Evolutionary conservation across 2,113 vertebrate species (phyloP), one percentile per base, ranked within the genome.

Genomic region (Pholis gunnellus): DNA sequence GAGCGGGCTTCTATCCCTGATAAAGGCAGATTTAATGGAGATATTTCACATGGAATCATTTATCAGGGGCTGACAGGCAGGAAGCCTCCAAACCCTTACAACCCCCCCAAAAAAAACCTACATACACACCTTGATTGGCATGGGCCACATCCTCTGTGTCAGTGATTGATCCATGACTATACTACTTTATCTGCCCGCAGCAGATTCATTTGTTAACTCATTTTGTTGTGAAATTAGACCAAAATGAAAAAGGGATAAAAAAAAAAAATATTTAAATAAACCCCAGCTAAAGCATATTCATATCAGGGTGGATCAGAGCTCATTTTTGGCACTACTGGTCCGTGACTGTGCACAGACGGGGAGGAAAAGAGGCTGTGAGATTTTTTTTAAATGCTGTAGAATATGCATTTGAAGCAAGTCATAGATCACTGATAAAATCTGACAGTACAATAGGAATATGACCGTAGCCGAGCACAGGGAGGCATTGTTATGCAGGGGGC

Each of bases 11-110:
- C 82, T 27, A 17, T 89, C 81, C 84, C 82, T 63, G 92, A 95
- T 93, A 92, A 92, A 94, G 90, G 80, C 88, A 89, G 94, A 94
- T 96, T 95, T 95, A 94, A 96, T 94, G 93, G 93, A 95, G 95
- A 95, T 95, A 94, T 94, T 94, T 92, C 85, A 88, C 88, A 87
- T 80, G 74, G 86, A 91, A 92, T 92, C 93, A 94, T 96, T 95
- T 96, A 96, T 96, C 95, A 95, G 93, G 73, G 25, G n/a, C 91
- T 91, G 95, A 94, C 95, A 96, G 95, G 79, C 92, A 61, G 82
- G 54, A 29, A 77, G 68, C 44, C 72, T 17, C 65, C 66, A 44
- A 52, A 8, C 20, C 8, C 8, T 22, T n/a, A 48, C 46, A 48
- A 56, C 48, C 72, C 3, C 15, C 22, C 5, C 11, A 27, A 66